A percentile compares a stretch with the other conserved stretches of the same genome.
phyloP scores from a whole-genome alignment of 2,113 vertebrate species.

The Petrocephalus zakoni region DNA sequence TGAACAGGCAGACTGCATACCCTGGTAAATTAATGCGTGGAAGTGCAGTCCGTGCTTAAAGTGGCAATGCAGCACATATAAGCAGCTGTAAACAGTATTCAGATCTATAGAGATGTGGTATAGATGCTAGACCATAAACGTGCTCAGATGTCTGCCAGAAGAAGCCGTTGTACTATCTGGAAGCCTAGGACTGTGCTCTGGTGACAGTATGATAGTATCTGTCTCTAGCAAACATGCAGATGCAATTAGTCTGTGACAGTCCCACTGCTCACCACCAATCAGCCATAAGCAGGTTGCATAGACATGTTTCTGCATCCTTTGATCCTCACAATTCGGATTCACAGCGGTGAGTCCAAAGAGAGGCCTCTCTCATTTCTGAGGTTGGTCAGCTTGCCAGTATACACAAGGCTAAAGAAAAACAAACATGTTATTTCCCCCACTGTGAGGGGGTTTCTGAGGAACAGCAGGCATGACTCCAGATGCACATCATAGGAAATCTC shows the following conservation, averaged over 20 bases:
- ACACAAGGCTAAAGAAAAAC: background rate
- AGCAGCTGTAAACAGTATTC: background rate
- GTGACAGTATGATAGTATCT: background rate
- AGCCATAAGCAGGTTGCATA: background rate
- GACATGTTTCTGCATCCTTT: background rate
- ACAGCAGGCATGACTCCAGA: background rate
- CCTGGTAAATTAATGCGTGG: background rate
- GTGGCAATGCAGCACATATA: background rate
- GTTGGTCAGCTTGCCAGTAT: background rate
- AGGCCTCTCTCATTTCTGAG: background rate
- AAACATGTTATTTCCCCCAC: background rate
- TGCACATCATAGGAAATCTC: background rate
- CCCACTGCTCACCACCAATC: background rate
- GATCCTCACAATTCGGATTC: background rate
- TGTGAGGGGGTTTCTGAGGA: background rate
- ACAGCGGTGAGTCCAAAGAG: background rate
- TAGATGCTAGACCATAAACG: background rate
- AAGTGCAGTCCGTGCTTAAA: background rate
- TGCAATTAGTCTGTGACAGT: background rate
- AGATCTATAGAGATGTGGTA: background rate
- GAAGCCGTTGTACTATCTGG: background rate
- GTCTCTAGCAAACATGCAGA: background rate
- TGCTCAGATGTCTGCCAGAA: background rate
- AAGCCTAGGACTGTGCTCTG: background rate
- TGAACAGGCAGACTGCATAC: background rate